Base-by-base conservation (phyloP, 2,113 vertebrate species). In the Myrmophylax atrothorax region DNA sequence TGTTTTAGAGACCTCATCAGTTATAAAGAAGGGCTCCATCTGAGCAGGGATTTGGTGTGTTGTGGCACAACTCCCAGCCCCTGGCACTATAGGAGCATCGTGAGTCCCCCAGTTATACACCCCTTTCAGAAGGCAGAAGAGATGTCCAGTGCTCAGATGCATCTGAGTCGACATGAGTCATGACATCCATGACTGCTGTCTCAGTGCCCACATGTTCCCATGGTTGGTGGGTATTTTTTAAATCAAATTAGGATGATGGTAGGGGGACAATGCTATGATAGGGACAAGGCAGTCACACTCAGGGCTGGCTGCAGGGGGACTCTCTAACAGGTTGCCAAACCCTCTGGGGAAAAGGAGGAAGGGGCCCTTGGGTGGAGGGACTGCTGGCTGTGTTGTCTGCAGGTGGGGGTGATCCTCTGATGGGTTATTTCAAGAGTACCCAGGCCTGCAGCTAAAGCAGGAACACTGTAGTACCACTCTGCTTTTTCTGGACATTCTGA, bases 151-250 rank as follows among this genome's bases (percentile, higher is more conserved):
- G 2, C 25, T 67, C 3, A 2, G 37, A 0, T 9, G 9, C 14
- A 6, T 53, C 50, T 70, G 35, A 18, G 25, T 74, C 0, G 0
- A 56, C 0, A 1, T 13, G 2, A 74, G 59, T 40, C 22, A 28
- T 58, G 46, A 28, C 25, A 52, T 52, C 60, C 11, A 1, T 49
- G 29, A 20, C 44, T 67, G 33, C 19, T 85, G 35, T 7, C 10
- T 67, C 23, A 50, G 46, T 37, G 23, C 31, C 50, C 25, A 35
- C 28, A 16, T 46, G 14, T 37, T 35, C 25, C 38, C 7, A 10
- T 1, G 8, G 19, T 33, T 42, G 37, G 18, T 38, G 46, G 18
- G 37, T 42, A 56, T 31, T 64, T 79, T 79, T 49, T 6, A 56
- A 80, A 31, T 64, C 25, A 56, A 49, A 18, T 72, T 42, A 12